Evolutionary conservation across 2,797 vertebrate species (phyloP), one percentile per base, ranked within the genome.

Genomic region (Paramormyrops hopkinsi): DNA sequence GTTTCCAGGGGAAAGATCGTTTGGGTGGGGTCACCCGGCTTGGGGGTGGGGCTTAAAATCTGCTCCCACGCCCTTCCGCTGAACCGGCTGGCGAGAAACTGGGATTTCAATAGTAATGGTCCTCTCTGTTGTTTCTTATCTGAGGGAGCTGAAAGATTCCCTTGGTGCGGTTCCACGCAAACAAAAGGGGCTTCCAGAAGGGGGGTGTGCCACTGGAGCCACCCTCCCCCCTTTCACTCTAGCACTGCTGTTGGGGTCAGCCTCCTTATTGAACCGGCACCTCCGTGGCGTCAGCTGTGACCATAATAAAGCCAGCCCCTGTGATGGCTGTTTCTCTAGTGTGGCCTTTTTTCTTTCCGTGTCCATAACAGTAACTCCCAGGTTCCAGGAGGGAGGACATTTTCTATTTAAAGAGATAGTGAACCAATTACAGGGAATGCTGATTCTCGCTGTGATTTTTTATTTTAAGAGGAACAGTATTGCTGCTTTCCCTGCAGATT

Each of bases 141-240:
- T 59, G 48, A 41, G 14, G 69, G 69, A 86, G 25, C 88, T 44
- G 69, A 89, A 86, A 44, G 41, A 56, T 69, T 56, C 22, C 46
- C 59, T 62, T 50, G 54, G 46, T 56, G 59, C 53, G 11, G 44
- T 12, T 44, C 56, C 37, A 7, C 6, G 54, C 56, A 86, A 86
- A 90, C 83, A 90, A 90, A 90, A 73, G 50, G 41, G 48, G 54
- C 29, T 25, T 82, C 69, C 73, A 6, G 19, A 33, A 37, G 76
- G 76, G 7, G 76, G 76, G 17, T 82, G 8, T 82, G 19, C 2
- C 0, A 2, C 5, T 19, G 0, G 19, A 7, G 41, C 4, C 25
- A 2, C 14, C 29, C 33, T 0, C 33, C 46, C 19, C 65, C 44
- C 62, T 5, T n/a, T 76, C 48, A 8, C 50, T 76, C 48, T 14